A percentile compares a stretch with the other conserved stretches of the same genome.
Conservation (phyloP, 1,140 invertebrate species). For the Ceratina calcarata region DNA sequence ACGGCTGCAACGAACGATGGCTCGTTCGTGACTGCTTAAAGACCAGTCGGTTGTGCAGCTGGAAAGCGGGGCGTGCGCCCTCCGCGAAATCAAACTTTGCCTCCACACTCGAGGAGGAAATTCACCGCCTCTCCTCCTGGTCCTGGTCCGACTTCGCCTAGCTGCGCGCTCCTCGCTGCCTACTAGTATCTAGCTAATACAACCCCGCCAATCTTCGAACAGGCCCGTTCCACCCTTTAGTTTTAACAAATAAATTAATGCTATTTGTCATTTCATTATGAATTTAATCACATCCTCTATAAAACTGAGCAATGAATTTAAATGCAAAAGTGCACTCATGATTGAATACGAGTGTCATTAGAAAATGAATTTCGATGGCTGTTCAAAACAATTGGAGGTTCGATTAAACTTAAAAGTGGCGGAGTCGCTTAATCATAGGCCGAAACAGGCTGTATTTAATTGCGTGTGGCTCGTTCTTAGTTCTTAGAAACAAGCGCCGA, state of each 20-base stretch:
- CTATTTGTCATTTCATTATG: not conserved
- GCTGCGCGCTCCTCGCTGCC: not conserved
- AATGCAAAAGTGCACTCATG: not conserved
- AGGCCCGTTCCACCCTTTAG: too few relatives aligned
- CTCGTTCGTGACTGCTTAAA: constrained; percentile 60
- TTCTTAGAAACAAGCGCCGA: constrained; percentile 19
- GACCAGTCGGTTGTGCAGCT: constrained; percentile 62
- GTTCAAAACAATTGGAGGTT: too few relatives aligned
- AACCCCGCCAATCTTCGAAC: not conserved
- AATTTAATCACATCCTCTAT: too few relatives aligned
- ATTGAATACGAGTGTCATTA: not conserved
- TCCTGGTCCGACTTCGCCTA: not conserved
- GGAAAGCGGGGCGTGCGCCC: constrained; percentile 62
- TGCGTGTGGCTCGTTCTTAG: constrained; percentile 14
- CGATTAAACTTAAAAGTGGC: not conserved
- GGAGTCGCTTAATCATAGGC: not conserved
- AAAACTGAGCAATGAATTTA: too few relatives aligned
- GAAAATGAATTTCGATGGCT: not conserved
- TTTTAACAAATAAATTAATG: not conserved
- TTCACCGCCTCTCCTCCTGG: constrained; percentile 10
- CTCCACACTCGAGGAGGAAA: constrained; percentile 42
- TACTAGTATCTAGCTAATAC: not conserved
- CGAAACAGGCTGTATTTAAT: not conserved
- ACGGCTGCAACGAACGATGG: constrained; percentile 41
- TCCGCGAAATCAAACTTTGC: constrained; percentile 62